Conservation (phyloP, 2,113 vertebrate species). For the Elephas maximus region DNA sequence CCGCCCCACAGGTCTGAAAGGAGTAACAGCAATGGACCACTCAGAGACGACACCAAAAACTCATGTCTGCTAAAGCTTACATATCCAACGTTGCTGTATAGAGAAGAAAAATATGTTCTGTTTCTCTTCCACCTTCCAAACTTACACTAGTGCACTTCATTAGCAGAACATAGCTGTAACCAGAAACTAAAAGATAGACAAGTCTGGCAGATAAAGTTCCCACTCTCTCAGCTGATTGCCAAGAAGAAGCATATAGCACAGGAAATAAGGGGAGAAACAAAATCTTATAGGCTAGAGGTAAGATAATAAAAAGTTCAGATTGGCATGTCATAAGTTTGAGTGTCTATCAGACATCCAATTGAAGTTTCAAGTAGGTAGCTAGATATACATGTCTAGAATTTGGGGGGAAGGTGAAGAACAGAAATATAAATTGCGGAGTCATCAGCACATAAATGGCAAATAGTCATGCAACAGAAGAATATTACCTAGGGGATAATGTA, state of each 20-base stretch:
- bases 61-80: background rate
- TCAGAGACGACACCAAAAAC: background rate
- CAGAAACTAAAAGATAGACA: background rate
- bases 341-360: background rate
- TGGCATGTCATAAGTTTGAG: background rate
- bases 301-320: background rate
- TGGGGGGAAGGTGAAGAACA: background rate
- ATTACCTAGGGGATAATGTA: background rate
- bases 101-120: background rate
- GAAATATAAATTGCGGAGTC: background rate
- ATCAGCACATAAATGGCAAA: background rate
- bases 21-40: background rate
- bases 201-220: background rate
- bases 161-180: background rate
- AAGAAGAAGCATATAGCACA: background rate
- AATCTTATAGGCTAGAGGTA: too few species aligned
- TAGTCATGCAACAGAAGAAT: background rate
- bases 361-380: background rate
- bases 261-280: background rate
- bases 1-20: background rate
- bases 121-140: background rate
- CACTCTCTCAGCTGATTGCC: background rate
- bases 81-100: accelerated
- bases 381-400: background rate
- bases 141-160: background rate